Conservation (phyloP, 2,888 invertebrate species). For the Hirtodrosophila duncani region DNA sequence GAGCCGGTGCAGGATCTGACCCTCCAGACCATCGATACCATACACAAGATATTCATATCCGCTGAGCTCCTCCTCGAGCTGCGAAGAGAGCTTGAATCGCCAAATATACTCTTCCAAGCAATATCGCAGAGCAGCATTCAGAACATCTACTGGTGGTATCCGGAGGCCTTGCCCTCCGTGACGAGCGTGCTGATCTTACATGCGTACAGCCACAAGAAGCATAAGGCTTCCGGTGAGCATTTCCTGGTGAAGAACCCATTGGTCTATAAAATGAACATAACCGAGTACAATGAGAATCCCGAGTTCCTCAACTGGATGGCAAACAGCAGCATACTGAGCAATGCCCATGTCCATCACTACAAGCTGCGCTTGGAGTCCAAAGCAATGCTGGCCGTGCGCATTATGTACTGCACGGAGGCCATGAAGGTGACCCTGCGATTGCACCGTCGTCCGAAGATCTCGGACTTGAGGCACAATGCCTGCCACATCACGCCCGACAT, state of each 20-base stretch:
- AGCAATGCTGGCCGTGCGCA: slow-evolving; percentile 19
- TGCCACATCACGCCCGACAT: slow-evolving; percentile 4
- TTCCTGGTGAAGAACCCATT: slow-evolving; percentile 1
- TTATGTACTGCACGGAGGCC: slow-evolving; percentile 10
- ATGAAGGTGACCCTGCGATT: slow-evolving; percentile 9
- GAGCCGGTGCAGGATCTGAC: background rate
- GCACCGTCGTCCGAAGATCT: slow-evolving; percentile 1
- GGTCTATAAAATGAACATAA: slow-evolving; percentile 4
- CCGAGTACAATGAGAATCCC: background rate
- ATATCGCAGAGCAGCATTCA: slow-evolving; percentile 18
- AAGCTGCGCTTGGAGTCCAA: background rate
- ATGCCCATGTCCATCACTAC: slow-evolving; percentile 14
- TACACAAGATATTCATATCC: background rate
- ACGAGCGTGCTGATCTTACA: slow-evolving; percentile 15
- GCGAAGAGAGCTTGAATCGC: background rate
- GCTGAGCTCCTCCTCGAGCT: slow-evolving; percentile 5
- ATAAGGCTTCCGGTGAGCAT: rapidly evolving
- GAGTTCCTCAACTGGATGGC: background rate
- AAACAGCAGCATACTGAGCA: background rate
- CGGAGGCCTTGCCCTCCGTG: slow-evolving; percentile 17
- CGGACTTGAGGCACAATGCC: background rate
- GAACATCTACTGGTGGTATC: slow-evolving; percentile 36
- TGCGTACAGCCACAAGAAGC: background rate
- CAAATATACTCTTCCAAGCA: slow-evolving; percentile 19
- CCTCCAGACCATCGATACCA: background rate